phyloP scores from a whole-genome alignment of 2,888 invertebrate genomes.

The Tryphoninae sp. region DNA sequence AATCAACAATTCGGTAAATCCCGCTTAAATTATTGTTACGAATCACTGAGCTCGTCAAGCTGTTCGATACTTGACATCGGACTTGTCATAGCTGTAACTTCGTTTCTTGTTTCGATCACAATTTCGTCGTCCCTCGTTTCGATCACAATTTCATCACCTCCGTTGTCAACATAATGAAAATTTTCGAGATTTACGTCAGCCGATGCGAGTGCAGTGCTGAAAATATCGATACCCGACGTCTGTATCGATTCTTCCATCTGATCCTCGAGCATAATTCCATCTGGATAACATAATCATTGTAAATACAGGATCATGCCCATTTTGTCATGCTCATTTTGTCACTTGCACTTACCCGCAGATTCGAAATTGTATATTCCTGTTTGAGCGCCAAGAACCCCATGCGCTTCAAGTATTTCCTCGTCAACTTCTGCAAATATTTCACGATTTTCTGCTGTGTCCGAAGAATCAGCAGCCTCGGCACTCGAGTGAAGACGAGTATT shows the following conservation, averaged over 20 bases:
- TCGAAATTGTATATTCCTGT: slow-evolving; percentile 70
- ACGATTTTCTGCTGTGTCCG: slow-evolving; percentile 55
- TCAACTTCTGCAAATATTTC: slow-evolving; percentile 63
- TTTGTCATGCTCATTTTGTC: background rate
- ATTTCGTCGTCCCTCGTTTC: slow-evolving; percentile 75
- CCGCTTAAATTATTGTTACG: slow-evolving; percentile 66
- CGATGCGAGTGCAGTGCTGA: slow-evolving; percentile 83
- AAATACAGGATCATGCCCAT: slow-evolving; percentile 11
- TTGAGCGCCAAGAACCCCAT: slow-evolving; percentile 69
- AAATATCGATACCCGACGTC: slow-evolving; percentile 82
- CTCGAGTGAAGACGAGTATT: slow-evolving; percentile 56
- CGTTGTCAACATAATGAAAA: slow-evolving; percentile 82
- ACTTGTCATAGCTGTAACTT: slow-evolving; percentile 44
- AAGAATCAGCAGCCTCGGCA: slow-evolving; percentile 58
- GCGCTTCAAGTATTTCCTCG: slow-evolving; percentile 64
- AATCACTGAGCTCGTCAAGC: slow-evolving; percentile 68
- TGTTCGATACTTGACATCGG: slow-evolving; percentile 68
- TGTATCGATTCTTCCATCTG: slow-evolving; percentile 67
- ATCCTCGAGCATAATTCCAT: slow-evolving; percentile 66
- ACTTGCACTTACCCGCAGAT: slow-evolving; percentile 64
- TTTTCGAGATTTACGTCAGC: slow-evolving; percentile 83
- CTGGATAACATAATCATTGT: slow-evolving; percentile 52
- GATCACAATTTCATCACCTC: slow-evolving; percentile 75
- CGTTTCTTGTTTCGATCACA: slow-evolving; percentile 61
- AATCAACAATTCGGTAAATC: slow-evolving; percentile 57